phyloP scores from a whole-genome alignment of 2,888 invertebrate species.

The Trissonchulus sp. region DNA sequence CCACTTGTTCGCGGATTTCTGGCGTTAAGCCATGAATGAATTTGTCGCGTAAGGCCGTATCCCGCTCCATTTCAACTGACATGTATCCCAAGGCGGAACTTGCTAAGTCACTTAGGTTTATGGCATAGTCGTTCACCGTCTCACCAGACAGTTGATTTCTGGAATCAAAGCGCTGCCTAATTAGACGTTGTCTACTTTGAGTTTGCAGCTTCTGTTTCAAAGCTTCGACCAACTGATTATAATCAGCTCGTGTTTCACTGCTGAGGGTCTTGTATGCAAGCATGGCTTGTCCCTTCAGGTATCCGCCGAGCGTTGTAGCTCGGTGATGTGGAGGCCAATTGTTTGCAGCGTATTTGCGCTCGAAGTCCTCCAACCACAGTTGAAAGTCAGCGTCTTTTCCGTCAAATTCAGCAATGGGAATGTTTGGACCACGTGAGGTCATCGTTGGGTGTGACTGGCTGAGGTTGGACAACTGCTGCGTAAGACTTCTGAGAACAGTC shows the following conservation, averaged over 20 bases:
- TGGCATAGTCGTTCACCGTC: not conserved
- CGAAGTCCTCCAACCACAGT: not conserved
- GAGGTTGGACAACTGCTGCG: too few species aligned
- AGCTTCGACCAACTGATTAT: not conserved
- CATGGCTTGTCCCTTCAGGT: slow-evolving; percentile 2
- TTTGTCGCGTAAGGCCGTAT: not conserved
- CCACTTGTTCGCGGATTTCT: too few species aligned
- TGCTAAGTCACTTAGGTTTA: not conserved
- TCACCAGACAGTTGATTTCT: not conserved
- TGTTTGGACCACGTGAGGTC: not conserved
- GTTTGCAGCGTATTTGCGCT: too few species aligned
- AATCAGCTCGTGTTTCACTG: not conserved
- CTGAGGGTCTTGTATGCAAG: not conserved
- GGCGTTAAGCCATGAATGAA: too few species aligned
- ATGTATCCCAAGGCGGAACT: slow-evolving; percentile 9
- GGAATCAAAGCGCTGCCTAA: not conserved
- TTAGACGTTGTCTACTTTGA: not conserved
- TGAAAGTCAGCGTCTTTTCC: not conserved
- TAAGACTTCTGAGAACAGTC: too few species aligned
- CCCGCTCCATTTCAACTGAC: not conserved
- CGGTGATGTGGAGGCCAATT: not conserved
- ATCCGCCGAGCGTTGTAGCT: not conserved
- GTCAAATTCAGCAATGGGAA: not conserved
- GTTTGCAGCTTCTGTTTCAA: not conserved
- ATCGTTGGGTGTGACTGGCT: too few species aligned